Conservation (phyloP, 1,140 invertebrate species). For the Trinorchestia longiramus region DNA sequence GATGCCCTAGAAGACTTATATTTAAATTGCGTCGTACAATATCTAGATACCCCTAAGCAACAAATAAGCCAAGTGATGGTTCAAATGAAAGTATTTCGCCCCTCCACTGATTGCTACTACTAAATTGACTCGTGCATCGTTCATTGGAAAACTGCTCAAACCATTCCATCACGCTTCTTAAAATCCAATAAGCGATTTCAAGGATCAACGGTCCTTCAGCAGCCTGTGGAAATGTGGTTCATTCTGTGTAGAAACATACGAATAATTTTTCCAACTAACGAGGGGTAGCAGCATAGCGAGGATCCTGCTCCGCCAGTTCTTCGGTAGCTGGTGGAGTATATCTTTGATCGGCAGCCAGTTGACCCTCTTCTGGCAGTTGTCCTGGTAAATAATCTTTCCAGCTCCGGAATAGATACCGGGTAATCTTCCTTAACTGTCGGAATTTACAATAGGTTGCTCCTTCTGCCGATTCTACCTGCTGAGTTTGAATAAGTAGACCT, state of each 20-base stretch:
- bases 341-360: constrained; percentile 22
- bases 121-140: not conserved
- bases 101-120: not conserved
- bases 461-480: constrained; percentile 90
- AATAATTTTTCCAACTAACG: not conserved
- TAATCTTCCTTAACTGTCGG: constrained; percentile 89
- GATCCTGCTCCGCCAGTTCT: constrained; percentile 16
- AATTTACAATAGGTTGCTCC: constrained; percentile 95
- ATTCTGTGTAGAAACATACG: not conserved
- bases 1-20: constrained; percentile 34
- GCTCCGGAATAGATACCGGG: constrained; percentile 88
- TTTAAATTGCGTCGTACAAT: constrained; percentile 10
- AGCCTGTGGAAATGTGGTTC: not conserved
- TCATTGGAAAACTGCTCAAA: not conserved
- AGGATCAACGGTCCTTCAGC: not conserved
- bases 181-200: not conserved
- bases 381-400: constrained; percentile 91
- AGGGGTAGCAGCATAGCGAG: constrained; percentile 6
- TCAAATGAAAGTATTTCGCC: not conserved
- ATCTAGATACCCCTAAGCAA: not conserved
- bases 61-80: not conserved
- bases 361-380: constrained; percentile 23
- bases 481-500: constrained; percentile 91
- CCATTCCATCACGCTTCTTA: not conserved
- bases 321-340: constrained; percentile 3